phyloP scores from a whole-genome alignment of 2,888 invertebrate genomes.

The Cepaea hortensis region DNA sequence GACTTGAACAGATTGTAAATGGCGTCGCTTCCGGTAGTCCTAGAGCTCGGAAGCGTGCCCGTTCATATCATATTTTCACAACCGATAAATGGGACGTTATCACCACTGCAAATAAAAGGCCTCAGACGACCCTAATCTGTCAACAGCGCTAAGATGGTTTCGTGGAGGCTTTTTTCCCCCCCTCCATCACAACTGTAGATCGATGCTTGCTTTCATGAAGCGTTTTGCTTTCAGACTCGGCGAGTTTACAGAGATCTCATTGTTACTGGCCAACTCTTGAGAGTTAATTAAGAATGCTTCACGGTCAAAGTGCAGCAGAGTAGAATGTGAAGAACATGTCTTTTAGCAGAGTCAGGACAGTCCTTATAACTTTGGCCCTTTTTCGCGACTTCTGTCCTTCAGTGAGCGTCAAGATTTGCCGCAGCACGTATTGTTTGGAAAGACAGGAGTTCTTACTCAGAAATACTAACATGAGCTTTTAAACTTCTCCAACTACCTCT shows the following conservation, averaged over 20 bases:
- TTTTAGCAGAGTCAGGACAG: conserved; percentile 25
- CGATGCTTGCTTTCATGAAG: conserved; percentile 31
- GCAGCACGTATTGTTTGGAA: conserved; percentile 33
- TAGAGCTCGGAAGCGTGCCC: conserved; percentile 37
- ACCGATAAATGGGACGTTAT: conserved; percentile 45
- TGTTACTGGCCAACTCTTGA: conserved; percentile 28
- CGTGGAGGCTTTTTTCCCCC: not conserved
- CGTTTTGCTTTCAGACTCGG: conserved; percentile 33
- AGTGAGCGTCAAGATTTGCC: conserved; percentile 8
- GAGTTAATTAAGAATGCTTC: conserved; percentile 44
- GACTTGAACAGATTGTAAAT: conserved; percentile 43
- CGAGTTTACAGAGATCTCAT: conserved; percentile 40
- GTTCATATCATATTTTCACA: conserved; percentile 43
- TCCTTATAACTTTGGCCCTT: conserved; percentile 6
- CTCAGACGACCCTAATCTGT: conserved; percentile 31
- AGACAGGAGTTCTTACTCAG: conserved; percentile 3
- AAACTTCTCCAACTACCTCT: not conserved
- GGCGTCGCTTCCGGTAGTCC: conserved; percentile 41
- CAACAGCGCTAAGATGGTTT: conserved; percentile 1
- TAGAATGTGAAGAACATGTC: conserved; percentile 26
- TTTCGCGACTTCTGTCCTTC: conserved; percentile 20
- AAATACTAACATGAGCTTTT: not conserved
- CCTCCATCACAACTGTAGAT: conserved; percentile 14
- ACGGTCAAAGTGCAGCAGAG: conserved; percentile 24
- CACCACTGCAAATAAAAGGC: conserved; percentile 32